A percentile compares a stretch with the other conserved stretches of the same genome.
Conservation (phyloP, 1,140 invertebrate species). For the Diorhabda carinulata region DNA sequence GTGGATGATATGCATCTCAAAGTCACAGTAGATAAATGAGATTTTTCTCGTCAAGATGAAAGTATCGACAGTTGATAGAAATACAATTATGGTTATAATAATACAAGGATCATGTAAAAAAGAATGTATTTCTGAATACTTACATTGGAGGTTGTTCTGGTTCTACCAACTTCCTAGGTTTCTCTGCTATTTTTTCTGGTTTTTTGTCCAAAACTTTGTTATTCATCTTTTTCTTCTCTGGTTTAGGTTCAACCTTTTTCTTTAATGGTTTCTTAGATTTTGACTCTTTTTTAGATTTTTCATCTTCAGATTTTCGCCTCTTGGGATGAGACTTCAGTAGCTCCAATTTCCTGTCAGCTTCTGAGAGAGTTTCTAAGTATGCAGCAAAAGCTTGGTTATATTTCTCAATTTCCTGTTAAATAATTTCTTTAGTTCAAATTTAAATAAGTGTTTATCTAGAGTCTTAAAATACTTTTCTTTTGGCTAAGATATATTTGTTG, state of each 20-base stretch:
- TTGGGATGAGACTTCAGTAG: slow-evolving; percentile 42
- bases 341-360: slow-evolving; percentile 48
- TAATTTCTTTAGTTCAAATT: not conserved
- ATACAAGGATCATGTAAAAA: not conserved
- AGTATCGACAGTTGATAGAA: too few relatives aligned
- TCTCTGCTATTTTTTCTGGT: slow-evolving; percentile 13
- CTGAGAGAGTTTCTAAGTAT: slow-evolving; percentile 50
- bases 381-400: slow-evolving; percentile 50
- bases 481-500: too few relatives aligned
- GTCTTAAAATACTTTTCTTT: too few relatives aligned
- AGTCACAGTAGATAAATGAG: too few relatives aligned
- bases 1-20: too few relatives aligned
- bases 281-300: slow-evolving; percentile 18
- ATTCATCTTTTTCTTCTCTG: slow-evolving; percentile 7
- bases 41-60: too few relatives aligned
- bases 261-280: slow-evolving; percentile 17
- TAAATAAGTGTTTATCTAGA: too few relatives aligned
- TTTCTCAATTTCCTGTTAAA: slow-evolving; percentile 43
- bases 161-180: slow-evolving; percentile 36
- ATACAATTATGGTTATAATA: too few relatives aligned
- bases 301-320: slow-evolving; percentile 25
- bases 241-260: not conserved
- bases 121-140: slow-evolving; percentile 15
- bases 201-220: slow-evolving; percentile 22
- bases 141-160: slow-evolving; percentile 49